A percentile compares a stretch with the other conserved stretches of the same genome.
phyloP scores from a whole-genome alignment of 2,797 vertebrate genomes.

The Myoxocephalus aenaeus region DNA sequence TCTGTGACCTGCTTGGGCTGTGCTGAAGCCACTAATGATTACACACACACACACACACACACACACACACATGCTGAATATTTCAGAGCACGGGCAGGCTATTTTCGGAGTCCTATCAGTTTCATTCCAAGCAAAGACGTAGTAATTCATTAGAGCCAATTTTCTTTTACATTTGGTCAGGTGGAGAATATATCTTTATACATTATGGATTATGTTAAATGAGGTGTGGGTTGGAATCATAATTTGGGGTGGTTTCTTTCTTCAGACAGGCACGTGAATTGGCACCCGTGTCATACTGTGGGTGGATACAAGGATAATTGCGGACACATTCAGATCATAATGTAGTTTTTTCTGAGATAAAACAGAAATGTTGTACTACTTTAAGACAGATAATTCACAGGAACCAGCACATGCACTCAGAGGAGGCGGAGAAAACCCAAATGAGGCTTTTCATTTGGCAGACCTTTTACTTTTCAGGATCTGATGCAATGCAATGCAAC shows the following conservation, averaged over 20 bases:
- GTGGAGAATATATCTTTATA: slow-evolving; percentile 70
- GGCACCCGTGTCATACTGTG: neutral
- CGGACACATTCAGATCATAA: neutral
- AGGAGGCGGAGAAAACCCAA: slow-evolving; percentile 37
- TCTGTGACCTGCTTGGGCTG: slow-evolving; percentile 52
- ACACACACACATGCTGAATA: slow-evolving; percentile 70
- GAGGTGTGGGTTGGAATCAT: slow-evolving; percentile 56
- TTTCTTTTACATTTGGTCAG: slow-evolving; percentile 57
- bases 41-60: slow-evolving; percentile 20
- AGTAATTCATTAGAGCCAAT: slow-evolving; percentile 62
- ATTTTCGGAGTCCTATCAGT: slow-evolving; percentile 80
- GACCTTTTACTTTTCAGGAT: slow-evolving; percentile 44
- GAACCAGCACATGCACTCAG: neutral
- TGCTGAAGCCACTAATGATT: slow-evolving; percentile 40
- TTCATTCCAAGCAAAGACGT: slow-evolving; percentile 70
- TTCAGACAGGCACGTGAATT: slow-evolving; percentile 11
- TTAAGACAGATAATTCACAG: slow-evolving; percentile 27
- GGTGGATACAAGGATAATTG: neutral
- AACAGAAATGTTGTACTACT: neutral
- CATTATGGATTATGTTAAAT: slow-evolving; percentile 76
- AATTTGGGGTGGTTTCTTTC: slow-evolving; percentile 42
- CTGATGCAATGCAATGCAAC: slow-evolving; percentile 76
- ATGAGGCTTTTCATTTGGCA: slow-evolving; percentile 63
- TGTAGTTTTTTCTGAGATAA: neutral
- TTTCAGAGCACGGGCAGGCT: slow-evolving; percentile 76